Base-by-base conservation (phyloP, 2,888 invertebrate genomes). In the Ethmia dodecea region DNA sequence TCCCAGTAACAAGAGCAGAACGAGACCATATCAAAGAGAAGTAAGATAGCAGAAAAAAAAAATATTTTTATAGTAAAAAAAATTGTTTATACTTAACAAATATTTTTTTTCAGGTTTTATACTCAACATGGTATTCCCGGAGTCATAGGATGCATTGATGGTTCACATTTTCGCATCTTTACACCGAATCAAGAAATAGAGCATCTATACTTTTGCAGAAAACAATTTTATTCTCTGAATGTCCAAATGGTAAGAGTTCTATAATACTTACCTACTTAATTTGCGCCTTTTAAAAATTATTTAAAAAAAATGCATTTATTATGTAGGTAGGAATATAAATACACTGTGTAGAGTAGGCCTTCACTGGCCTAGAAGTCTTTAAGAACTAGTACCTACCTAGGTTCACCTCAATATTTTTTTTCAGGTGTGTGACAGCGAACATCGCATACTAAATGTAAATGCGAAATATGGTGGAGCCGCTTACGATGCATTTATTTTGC, bases 401-500 rank as follows among this genome's bases (percentile, higher is more conserved):
- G 16, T 20, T 3, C n/a, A 14, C 4, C 2, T 31, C 13, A 31
- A 3, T 9, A 20, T 20, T 31, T 24, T n/a, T 30, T 47, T 47
- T 27, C 37, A 53, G 55, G 30, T 53, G 13, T 55, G 55, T 41
- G 53, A 55, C 32, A 26, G 20, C 33, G 31, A 53, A 5, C 42
- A 33, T 13, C 32, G 33, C 16, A 58, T 58, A 36, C 35, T 52
- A 26, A 36, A 43, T 37, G 47, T 55, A 1, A 52, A 55, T 46
- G 34, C 57, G 3, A 49, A 45, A 2, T 28, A 18, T 25, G 54
- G 55, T 10, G 55, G 55, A 13, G 45, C 47, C 5, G 47, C 41
- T n/a, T 46, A 56, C 32, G 55, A 55, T 33, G 29, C 47, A 5
- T 53, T 49, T 40, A 47, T 54, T 13, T 54, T 52, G 54, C 47